Base-by-base conservation (phyloP, 2,797 vertebrate species). In the Gallinago nigripennis region DNA sequence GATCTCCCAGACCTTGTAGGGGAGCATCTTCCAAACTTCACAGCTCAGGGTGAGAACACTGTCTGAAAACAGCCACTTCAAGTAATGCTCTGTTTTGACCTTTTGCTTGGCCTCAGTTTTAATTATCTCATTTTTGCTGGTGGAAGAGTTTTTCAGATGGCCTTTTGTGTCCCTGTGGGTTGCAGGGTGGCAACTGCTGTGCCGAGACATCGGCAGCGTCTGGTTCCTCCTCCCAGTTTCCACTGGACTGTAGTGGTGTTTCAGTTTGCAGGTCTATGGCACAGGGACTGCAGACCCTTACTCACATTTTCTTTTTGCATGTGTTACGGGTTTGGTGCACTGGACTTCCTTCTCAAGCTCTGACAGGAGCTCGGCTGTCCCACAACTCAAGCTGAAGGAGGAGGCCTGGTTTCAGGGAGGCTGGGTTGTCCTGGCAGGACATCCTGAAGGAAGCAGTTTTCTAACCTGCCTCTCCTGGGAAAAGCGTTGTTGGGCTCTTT, bases 131-230 rank as follows among this genome's bases (percentile, higher is more conserved):
- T 35, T 66, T 48, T 21, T 82, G 79, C 39, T 24, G 50, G 50
- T 68, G 35, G 45, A 21, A 50, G 45, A 50, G 25, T 27, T 39
- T 58, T 39, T 30, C 33, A 16, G 30, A 8, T 0, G 8, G 15
- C 45, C 21, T 61, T 46, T 12, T 11, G 24, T 3, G n/a, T 53
- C 30, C 69, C 1, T 39, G 0, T 4, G 51, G 43, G 31, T 43
- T 63, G 51, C 66, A 31, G n/a, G 23, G 21, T 43, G 51, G n/a
- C 24, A 28, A 16, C 25, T 33, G 23, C 37, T 8, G 64, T 35
- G 14, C 23, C 0, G 3, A 86, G 82, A 12, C 13, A 8, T 35
- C 0, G 1, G n/a, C n/a, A 35, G n/a, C 1, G 0, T 35, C 69
- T 37, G 23, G 20, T 33, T 45, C 33, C 57, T 70, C 30, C 51